phyloP scores from a whole-genome alignment of 2,888 invertebrate genomes.

The Odontomyia ornata region DNA sequence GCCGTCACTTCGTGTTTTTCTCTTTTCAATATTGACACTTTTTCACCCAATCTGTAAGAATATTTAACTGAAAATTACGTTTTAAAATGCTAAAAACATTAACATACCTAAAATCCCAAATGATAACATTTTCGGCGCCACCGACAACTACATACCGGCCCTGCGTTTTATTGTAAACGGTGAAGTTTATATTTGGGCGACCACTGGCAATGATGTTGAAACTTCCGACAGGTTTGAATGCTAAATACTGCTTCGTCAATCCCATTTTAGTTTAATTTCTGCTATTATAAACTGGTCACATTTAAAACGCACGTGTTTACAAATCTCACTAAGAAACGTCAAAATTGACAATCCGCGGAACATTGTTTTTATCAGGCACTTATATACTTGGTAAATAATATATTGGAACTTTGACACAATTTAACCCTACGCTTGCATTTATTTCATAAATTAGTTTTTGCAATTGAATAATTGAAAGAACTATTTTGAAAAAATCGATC shows the following conservation, averaged over 20 bases:
- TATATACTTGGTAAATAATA: no score
- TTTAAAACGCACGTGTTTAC: background rate
- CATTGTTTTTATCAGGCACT: no score
- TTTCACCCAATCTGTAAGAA: conserved; percentile 60
- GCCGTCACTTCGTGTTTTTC: conserved; percentile 83
- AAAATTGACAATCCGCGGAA: no score
- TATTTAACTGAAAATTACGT: background rate
- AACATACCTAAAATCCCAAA: conserved; percentile 91
- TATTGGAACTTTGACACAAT: no score
- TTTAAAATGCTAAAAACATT: background rate
- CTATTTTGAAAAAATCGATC: no score
- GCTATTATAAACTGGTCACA: background rate
- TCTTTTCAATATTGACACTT: conserved; percentile 81
- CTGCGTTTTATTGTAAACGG: conserved; percentile 78
- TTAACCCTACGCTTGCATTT: no score
- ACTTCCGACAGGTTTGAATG: conserved; percentile 82
- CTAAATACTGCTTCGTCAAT: conserved; percentile 92
- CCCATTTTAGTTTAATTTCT: conserved; percentile 70
- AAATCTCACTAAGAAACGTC: no score
- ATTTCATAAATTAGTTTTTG: no score
- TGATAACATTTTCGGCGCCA: conserved; percentile 90
- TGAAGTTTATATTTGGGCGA: conserved; percentile 81
- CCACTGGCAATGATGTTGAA: conserved; percentile 88
- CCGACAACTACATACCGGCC: conserved; percentile 90
- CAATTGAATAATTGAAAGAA: no score